Base-by-base conservation (phyloP, 2,797 vertebrate species). In the Carapus acus region DNA sequence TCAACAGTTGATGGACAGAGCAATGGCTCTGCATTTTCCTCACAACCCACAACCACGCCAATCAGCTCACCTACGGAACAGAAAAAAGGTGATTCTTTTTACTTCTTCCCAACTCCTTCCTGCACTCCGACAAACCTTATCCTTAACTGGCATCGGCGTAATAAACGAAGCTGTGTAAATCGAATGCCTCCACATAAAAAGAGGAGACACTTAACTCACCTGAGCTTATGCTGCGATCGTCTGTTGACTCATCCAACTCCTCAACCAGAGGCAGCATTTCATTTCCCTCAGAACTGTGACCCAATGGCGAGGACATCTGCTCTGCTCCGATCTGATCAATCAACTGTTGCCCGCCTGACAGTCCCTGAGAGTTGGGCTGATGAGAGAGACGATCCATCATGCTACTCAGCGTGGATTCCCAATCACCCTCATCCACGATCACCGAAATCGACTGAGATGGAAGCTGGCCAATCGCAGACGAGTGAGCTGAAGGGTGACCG, bases 191-290 rank as follows among this genome's bases (percentile, higher is more conserved):
- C n/a, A n/a, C n/a, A n/a, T n/a, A n/a, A n/a, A n/a, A n/a, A n/a
- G n/a, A 6, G 11, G 27, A 6, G 2, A 1, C n/a, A 3, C n/a
- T n/a, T 1, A 1, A 12, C 5, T 34, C 45, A 85, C 85, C 81
- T 44, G 75, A 76, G 44, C 47, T 62, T 29, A 50, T 64, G 51
- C 50, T 68, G 43, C 56, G 38, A 27, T 59, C 80, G 3, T 46
- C 58, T 2, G 62, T 37, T 12, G 79, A 83, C 60, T 71, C 63
- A 1, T 83, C 79, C 56, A 68, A 54, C 67, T 83, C 80, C n/a
- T 58, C 74, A 0, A 71, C 59, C 59, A 83, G 71, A 1, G 56
- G 72, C 7, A 58, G 73, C 82, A 85, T 81, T 11, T 1, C 13
- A 46, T 54, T 73, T 43, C 73, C 77, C 44, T 69, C 73, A 0